A percentile compares a stretch with the other conserved stretches of the same genome.
These are phyloP conservation scores for Gasteruption jaculator DNA, from an alignment of 2,888 invertebrate genomes.

Conservation along the genomic window DNA sequence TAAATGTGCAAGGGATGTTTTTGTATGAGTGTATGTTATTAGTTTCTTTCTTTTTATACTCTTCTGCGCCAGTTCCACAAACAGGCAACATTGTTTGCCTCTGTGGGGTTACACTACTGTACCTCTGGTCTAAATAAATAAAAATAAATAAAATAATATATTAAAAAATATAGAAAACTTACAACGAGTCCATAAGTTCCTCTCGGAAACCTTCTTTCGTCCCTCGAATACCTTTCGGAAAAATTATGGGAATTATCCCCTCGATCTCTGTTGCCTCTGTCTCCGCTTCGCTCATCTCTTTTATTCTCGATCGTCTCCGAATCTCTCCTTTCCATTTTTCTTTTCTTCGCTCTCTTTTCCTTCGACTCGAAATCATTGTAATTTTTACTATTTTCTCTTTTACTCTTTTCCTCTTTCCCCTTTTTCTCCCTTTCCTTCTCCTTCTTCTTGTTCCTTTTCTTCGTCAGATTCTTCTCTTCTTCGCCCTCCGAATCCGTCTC, in stretches of 20 bases:
- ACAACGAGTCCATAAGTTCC: conserved; percentile 39
- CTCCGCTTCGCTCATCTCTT: conserved; percentile 11
- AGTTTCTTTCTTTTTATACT: too few relatives aligned
- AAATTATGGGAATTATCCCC: too few relatives aligned
- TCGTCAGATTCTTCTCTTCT: conserved; percentile 12
- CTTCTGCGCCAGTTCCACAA: too few relatives aligned
- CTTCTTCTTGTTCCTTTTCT: conserved; percentile 12
- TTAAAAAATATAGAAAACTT: conserved; percentile 8
- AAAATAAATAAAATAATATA: conserved; percentile 2
- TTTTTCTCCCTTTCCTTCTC: conserved; percentile 12
- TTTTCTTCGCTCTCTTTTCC: conserved; percentile 6
- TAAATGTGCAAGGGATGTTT: too few relatives aligned
- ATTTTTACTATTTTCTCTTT: conserved; percentile 1
- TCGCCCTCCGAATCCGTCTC: conserved; percentile 10
- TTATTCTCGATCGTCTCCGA: not conserved
- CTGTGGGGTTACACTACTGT: too few relatives aligned
- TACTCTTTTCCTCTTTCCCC: conserved; percentile 13
- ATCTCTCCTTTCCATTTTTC: conserved; percentile 10
- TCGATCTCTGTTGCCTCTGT: conserved; percentile 10
- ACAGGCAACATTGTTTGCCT: too few relatives aligned
- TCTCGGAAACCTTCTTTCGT: too few relatives aligned
- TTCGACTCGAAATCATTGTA: not conserved
- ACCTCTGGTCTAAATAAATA: too few relatives aligned
- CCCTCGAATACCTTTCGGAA: too few relatives aligned
- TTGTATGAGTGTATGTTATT: too few relatives aligned